Conservation (phyloP, 2,888 invertebrate genomes). For the Apotomis turbidana region DNA sequence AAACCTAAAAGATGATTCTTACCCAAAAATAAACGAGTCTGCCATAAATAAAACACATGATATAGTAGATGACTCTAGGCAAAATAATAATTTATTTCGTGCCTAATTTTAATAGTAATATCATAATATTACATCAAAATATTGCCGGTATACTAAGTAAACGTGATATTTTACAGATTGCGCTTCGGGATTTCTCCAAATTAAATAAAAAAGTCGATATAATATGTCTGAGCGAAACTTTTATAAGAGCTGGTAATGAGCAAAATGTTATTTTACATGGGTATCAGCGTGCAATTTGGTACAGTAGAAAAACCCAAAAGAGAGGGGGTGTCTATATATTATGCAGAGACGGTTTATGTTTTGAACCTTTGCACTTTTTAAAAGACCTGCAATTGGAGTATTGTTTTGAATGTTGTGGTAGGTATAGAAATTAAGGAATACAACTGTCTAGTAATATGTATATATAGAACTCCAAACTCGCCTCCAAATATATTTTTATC, state of each 20-base stretch:
- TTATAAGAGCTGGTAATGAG: not conserved
- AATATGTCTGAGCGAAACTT: not conserved
- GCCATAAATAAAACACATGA: not conserved
- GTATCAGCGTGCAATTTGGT: not conserved
- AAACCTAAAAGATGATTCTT: not conserved
- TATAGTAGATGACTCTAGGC: not conserved
- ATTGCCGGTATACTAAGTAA: conserved; percentile 9
- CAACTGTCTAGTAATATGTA: conserved; percentile 2
- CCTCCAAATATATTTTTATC: not conserved
- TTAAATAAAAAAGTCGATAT: not conserved
- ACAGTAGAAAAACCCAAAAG: not conserved
- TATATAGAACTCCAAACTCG: conserved; percentile 8
- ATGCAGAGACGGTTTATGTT: not conserved
- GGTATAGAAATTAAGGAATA: conserved; percentile 2
- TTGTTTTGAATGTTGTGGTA: not conserved
- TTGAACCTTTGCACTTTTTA: not conserved
- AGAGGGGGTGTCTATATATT: not conserved
- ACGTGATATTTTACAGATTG: not conserved
- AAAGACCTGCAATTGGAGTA: not conserved
- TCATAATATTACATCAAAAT: not conserved
- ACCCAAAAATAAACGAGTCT: not conserved
- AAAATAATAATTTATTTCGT: conserved; percentile 4
- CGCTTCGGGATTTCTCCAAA: not conserved
- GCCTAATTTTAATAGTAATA: not conserved
- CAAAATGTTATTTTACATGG: not conserved